phyloP scores from a whole-genome alignment of 2,888 invertebrate genomes.

The Monochamus alternatus region DNA sequence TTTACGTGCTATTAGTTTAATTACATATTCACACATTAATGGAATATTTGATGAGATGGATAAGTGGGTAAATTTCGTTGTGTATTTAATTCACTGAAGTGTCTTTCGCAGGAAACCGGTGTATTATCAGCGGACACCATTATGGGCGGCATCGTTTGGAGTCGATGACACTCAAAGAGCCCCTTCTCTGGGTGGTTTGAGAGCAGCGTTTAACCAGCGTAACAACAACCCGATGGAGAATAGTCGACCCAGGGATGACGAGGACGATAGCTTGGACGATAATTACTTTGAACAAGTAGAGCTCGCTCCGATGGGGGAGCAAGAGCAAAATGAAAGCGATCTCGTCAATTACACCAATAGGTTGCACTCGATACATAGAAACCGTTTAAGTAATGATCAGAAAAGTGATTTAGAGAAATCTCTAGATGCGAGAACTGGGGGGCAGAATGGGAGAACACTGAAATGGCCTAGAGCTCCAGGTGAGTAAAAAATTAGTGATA shows the following conservation, averaged over 20 bases:
- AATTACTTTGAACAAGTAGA: conserved; percentile 17
- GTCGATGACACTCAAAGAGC: background rate
- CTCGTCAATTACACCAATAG: conserved; percentile 19
- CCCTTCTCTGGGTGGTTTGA: background rate
- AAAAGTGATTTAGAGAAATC: conserved; percentile 42
- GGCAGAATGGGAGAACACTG: conserved; percentile 38
- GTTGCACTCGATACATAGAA: conserved; percentile 51
- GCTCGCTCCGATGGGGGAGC: background rate
- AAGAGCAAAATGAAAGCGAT: background rate
- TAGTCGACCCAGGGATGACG: background rate
- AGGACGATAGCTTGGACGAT: conserved; percentile 21
- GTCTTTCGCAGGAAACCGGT: conserved; percentile 4
- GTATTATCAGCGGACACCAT: conserved; percentile 5
- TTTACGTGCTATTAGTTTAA: conserved; percentile 15
- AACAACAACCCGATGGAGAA: conserved; percentile 12
- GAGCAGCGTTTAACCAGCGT: conserved; percentile 15
- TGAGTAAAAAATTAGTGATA: conserved; percentile 12
- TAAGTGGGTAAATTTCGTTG: conserved; percentile 5
- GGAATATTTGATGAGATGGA: conserved; percentile 5
- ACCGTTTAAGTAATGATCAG: conserved; percentile 34
- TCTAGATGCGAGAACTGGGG: conserved; percentile 51
- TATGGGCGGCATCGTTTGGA: conserved; percentile 11
- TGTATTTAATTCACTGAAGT: background rate
- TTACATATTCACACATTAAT: background rate
- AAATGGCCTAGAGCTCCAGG: conserved; percentile 28